phyloP scores from a whole-genome alignment of 1,140 invertebrate genomes.

The Megalopta genalis region DNA sequence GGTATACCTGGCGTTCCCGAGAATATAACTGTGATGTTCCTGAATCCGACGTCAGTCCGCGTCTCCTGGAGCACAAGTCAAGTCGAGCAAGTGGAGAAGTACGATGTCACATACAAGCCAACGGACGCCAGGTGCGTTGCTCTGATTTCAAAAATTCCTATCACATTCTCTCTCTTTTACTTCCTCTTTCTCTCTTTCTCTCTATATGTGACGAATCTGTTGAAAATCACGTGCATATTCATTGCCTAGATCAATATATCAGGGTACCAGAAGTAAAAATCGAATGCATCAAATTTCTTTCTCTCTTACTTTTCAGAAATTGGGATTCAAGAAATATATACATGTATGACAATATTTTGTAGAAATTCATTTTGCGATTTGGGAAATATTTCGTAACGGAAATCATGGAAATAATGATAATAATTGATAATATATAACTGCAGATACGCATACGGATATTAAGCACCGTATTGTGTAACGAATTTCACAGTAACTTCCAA shows the following conservation, averaged over 20 bases:
- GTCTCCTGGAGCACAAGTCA: constrained; percentile 90
- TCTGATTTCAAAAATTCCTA: constrained; percentile 46
- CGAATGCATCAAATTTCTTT: neutral
- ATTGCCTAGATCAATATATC: neutral
- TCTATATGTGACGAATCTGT: neutral
- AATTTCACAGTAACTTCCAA: too few species aligned
- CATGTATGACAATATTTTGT: neutral
- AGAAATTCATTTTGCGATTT: neutral
- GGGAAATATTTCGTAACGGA: neutral
- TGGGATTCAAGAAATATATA: neutral
- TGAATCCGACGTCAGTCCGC: constrained; percentile 89
- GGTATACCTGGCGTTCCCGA: constrained; percentile 87
- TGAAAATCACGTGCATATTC: neutral
- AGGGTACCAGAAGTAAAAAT: neutral
- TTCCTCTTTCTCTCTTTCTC: too few species aligned
- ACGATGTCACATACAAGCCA: constrained; percentile 91
- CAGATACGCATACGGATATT: too few species aligned
- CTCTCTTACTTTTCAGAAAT: neutral
- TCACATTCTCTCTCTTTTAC: too few species aligned
- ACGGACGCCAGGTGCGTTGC: constrained; percentile 87
- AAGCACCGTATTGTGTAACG: too few species aligned
- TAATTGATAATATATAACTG: too few species aligned
- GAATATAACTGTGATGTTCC: constrained; percentile 92
- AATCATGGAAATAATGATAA: too few species aligned
- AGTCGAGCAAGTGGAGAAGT: constrained; percentile 88